phyloP scores from a whole-genome alignment of 2,888 invertebrate genomes.

The Flabesymbios commensalis region DNA sequence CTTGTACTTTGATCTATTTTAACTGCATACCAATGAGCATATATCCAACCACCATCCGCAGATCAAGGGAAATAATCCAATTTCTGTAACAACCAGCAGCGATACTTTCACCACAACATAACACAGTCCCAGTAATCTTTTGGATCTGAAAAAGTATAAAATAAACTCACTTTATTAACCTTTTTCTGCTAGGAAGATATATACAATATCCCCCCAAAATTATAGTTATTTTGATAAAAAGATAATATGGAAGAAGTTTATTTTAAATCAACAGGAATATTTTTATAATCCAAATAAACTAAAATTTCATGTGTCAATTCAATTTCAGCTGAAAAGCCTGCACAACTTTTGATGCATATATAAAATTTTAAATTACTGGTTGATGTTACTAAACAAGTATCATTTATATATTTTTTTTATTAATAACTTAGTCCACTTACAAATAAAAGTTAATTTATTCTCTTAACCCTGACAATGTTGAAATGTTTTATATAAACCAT shows the following conservation, averaged over 20 bases:
- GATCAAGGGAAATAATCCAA: constrained; percentile 92
- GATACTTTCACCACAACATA: constrained; percentile 75
- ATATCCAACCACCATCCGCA: constrained; percentile 99
- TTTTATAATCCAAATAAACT: background rate
- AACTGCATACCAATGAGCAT: constrained; percentile 75
- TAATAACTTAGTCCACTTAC: too few species aligned
- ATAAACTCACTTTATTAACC: background rate
- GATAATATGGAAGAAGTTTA: background rate
- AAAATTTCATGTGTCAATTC: too few species aligned
- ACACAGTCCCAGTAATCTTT: constrained; percentile 71
- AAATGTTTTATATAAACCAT: too few species aligned
- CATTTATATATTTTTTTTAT: too few species aligned
- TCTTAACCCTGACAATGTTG: too few species aligned
- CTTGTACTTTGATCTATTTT: background rate
- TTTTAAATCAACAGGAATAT: background rate
- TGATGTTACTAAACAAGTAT: too few species aligned
- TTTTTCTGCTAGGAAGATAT: background rate
- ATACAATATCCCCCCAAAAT: background rate
- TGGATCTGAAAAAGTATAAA: constrained; percentile 24
- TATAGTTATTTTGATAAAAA: background rate
- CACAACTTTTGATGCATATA: too few species aligned
- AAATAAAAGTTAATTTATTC: too few species aligned
- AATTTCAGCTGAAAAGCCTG: too few species aligned
- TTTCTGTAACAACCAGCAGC: constrained; percentile 92
- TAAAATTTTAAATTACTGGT: too few species aligned